Base-by-base conservation (phyloP, 2,113 vertebrate species). In the Mixornis gularis region DNA sequence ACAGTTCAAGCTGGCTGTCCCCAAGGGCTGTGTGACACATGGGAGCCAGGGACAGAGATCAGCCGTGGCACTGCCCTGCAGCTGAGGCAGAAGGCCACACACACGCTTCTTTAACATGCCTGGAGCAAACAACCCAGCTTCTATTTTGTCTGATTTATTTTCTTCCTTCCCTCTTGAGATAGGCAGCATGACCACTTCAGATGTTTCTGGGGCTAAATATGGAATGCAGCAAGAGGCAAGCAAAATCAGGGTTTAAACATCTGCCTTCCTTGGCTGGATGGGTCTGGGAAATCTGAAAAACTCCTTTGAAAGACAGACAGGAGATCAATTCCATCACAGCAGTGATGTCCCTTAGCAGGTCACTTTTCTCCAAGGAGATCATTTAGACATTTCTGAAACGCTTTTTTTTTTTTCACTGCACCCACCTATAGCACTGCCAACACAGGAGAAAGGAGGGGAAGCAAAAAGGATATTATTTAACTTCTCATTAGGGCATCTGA, bases 101-200 rank as follows among this genome's bases (percentile, higher is more conserved):
- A 44, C 70, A 55, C 32, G 0, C 32, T 52, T 13, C 65, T 73
- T 38, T n/a, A 40, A 30, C 41, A 3, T 4, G 74, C 74, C 66
- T 53, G 27, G 8, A 85, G 74, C 65, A 58, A 94, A 38, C 63
- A 60, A 18, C n/a, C 40, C 78, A 68, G 84, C 89, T 93, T 63
- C 89, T 87, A 25, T 66, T 92, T 94, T 87, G 73, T 51, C 87
- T 59, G 56, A 74, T 81, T 91, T 92, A 89, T 89, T 95, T 94
- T 94, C 87, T 85, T 78, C 79, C 89, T 94, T 83, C 73, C 84
- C 36, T 86, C 89, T 91, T 68, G 80, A 94, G 74, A 66, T 15
- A 68, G 78, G 65, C 89, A 81, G 93, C 80, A 32, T n/a, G 56
- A 85, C 78, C 87, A 94, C 87, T 94, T 95, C 52, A 74, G 62